Conservation (phyloP, 2,113 vertebrate species). For the Phalacrocorax pelagicus region DNA sequence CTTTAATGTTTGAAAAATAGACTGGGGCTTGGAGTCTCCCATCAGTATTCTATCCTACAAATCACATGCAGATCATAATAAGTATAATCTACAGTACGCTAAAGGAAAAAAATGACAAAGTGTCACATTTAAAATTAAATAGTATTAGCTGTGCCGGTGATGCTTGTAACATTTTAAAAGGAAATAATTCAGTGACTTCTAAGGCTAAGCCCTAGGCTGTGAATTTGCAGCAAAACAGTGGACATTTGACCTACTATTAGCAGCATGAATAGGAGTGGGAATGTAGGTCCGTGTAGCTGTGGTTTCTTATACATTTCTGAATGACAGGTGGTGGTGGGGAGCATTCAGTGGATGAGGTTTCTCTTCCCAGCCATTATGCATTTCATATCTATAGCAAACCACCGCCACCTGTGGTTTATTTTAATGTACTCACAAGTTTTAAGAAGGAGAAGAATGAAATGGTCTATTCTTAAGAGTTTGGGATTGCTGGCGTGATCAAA, state of each 20-base stretch:
- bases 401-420: conserved; percentile 72
- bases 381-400: conserved; percentile 58
- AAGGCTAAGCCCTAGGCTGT: conserved; percentile 29
- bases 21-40: conserved; percentile 34
- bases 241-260: conserved; percentile 58
- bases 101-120: conserved; percentile 50
- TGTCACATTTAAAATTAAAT: conserved; percentile 64
- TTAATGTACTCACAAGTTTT: conserved; percentile 45
- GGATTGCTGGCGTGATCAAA: conserved; percentile 39
- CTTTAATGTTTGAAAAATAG: conserved; percentile 64
- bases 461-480: conserved; percentile 18
- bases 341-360: conserved; percentile 46
- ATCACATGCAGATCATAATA: conserved; percentile 45
- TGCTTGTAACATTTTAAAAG: conserved; percentile 58
- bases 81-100: conserved; percentile 38
- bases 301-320: conserved; percentile 50
- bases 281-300: conserved; percentile 7
- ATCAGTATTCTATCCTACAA: conserved; percentile 39
- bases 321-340: conserved; percentile 52
- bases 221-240: conserved; percentile 39
- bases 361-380: conserved; percentile 36
- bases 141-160: conserved; percentile 44
- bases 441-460: background rate
- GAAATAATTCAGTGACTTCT: conserved; percentile 44
- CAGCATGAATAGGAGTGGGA: conserved; percentile 50